phyloP scores from a whole-genome alignment of 1,140 invertebrate species.

The Colletes gigas region DNA sequence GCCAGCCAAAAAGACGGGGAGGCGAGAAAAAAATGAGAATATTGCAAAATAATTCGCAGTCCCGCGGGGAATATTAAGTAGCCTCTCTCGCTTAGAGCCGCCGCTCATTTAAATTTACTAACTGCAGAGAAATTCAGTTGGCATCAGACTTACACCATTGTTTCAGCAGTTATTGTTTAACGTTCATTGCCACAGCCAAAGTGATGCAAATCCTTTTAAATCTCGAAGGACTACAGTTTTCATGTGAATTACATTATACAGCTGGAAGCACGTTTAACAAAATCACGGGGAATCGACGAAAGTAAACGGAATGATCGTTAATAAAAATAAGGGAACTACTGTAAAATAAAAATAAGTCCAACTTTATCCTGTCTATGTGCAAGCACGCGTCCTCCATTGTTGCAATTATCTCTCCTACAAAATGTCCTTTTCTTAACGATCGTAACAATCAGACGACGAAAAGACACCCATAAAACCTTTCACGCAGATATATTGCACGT shows the following conservation, averaged over 20 bases:
- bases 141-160: no score
- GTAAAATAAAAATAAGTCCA: no score
- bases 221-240: constrained; percentile 12
- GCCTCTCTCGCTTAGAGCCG: not conserved
- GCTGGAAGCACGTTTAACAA: not conserved
- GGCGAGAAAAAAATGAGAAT: not conserved
- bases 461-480: not conserved
- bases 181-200: constrained; percentile 36
- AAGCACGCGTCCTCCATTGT: no score
- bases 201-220: constrained; percentile 36
- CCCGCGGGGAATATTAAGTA: constrained; percentile 27
- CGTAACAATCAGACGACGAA: not conserved
- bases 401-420: no score
- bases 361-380: no score
- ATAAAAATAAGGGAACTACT: no score
- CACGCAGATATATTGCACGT: not conserved
- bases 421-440: not conserved
- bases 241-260: constrained; percentile 6
- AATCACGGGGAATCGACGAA: not conserved
- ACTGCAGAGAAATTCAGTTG: constrained; percentile 19
- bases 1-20: not conserved
- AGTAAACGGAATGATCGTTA: not conserved
- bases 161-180: constrained; percentile 22
- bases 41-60: constrained; percentile 34
- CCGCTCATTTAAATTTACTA: constrained; percentile 35